Evolutionary conservation across 2,113 vertebrate genomes (phyloP), one percentile per base, ranked within the genome.

Genomic region (Lepisosteus oculatus): DNA sequence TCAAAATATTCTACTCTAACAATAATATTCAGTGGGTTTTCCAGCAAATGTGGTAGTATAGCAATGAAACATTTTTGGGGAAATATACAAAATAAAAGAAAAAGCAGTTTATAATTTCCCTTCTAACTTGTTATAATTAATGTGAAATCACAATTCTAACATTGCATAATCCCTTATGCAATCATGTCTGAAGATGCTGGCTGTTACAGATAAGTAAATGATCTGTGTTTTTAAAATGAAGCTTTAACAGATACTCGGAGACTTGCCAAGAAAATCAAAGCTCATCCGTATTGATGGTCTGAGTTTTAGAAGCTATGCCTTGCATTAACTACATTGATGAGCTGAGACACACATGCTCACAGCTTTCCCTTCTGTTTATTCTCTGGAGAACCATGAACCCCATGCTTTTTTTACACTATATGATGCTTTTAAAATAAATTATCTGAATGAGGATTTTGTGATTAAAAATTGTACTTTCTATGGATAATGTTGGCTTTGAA

Each of bases 291-390:
- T 59, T 6, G 57, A 59, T 59, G 12, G n/a, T 59, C 14, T 11
- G 57, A 59, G 57, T 59, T 59, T 59, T 13, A 11, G n/a, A 59
- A 15, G 57, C 11, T n/a, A 8, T 59, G 57, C 57, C 11, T 59
- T 59, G 57, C 57, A 59, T 59, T 59, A 59, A 59, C 5, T 59
- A 59, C 57, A 59, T 59, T 59, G 12, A 59, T 59, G 14, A 59
- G 14, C 9, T 59, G 57, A 59, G 57, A 59, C 9, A 59, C 11
- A n/a, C 14, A 59, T 14, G 57, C 14, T 13, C 8, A 5, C 12
- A 59, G 57, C 5, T 11, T 59, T 59, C 57, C 57, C 57, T 15
- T 59, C 14, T 59, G 57, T 59, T 59, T 59, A 59, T 13, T n/a
- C 11, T 59, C 11, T 59, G 14, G 57, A 13, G 57, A 29, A 59